Base-by-base conservation (phyloP, 1,140 invertebrate species). In the Ptiloglossa arizonensis region DNA sequence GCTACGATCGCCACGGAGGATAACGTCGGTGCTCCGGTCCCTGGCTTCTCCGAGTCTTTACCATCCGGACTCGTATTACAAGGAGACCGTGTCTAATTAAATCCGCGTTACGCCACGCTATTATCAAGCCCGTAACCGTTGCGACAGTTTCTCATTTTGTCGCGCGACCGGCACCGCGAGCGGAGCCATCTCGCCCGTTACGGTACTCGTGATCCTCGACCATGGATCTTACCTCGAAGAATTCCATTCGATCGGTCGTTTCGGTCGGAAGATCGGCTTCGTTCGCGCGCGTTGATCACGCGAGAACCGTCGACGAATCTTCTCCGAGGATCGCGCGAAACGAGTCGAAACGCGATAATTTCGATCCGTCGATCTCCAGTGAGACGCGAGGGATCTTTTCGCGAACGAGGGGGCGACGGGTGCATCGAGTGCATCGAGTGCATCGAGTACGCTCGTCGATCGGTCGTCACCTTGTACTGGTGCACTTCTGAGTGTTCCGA, bases 401-500 rank as follows among this genome's bases (percentile, higher is more conserved):
- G 50, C 35, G 35, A n/a, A 6, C 19, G 27, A 5, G 41, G 32
- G 13, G 41, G 13, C 13, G 41, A 13, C 11, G 13, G 9, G 41
- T 48, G 46, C 41, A 41, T 70, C 48, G 15, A 17, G 66, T 52
- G 19, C 32, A n/a, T n/a, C 11, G 13, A 2, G 41, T 48, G 46
- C 41, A 41, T 70, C 48, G 15, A 17, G 66, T 52, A 24, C 32
- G 35, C 15, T 41, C 4, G 11, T 17, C 50, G 64, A 19, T 62
- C 19, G 44, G 6, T 48, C 41, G 29, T 83, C 80, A 82, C 57
- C 79, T 79, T 79, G 80, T 75, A 81, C 68, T 35, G 5, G 15
- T 78, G 72, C 86, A 83, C 82, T 86, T 88, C 27, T 57, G 27
- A 80, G 80, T 68, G 69, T 87, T 87, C 82, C 22, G 82, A 86